Conservation (phyloP, 1,140 invertebrate genomes). For the Caenorhabditis elegans region DNA sequence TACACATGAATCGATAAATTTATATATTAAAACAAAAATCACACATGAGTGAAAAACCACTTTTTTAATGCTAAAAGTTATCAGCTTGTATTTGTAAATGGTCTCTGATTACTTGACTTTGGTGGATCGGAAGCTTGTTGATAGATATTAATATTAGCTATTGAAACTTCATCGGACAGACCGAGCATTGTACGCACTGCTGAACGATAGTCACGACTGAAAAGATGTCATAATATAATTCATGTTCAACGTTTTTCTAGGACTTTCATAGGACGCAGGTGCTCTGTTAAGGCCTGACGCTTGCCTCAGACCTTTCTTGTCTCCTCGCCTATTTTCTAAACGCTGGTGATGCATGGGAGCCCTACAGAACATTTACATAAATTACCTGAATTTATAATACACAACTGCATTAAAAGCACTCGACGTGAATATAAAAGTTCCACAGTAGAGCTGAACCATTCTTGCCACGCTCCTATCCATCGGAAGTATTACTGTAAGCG, state of each 20-base stretch:
- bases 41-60: too few species aligned
- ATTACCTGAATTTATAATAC: neutral
- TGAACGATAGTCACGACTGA: neutral
- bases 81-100: neutral
- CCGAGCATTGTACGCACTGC: neutral
- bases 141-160: neutral
- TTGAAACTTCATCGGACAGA: neutral
- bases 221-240: too few species aligned
- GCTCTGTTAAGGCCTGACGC: too few species aligned
- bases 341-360: too few species aligned
- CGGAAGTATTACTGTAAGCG: neutral
- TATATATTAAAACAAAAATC: too few species aligned
- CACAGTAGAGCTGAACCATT: slow-evolving; percentile 3
- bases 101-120: neutral
- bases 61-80: too few species aligned
- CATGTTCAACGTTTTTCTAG: too few species aligned
- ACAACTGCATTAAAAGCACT: neutral
- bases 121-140: neutral
- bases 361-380: too few species aligned
- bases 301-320: too few species aligned
- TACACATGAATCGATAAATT: too few species aligned
- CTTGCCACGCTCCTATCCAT: neutral
- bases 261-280: too few species aligned
- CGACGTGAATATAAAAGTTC: slow-evolving; percentile 4
- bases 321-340: too few species aligned